Evolutionary conservation across 1,140 invertebrate genomes (phyloP).

Genomic region (Drosophila mojavensis): DNA sequence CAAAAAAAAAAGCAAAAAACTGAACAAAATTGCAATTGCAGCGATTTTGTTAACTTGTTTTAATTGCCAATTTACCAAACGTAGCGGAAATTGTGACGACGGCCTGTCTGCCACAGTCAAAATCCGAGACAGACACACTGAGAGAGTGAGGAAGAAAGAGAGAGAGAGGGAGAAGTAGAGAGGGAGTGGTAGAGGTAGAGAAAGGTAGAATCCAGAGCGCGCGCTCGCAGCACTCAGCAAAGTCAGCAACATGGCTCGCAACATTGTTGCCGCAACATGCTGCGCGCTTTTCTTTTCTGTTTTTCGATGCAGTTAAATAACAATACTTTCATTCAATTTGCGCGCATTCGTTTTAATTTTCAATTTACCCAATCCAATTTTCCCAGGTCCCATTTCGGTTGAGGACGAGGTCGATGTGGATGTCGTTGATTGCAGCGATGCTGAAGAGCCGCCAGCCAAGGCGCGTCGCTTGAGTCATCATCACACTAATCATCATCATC

Average conservation of each 20-base stretch:
- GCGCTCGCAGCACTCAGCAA: neutral
- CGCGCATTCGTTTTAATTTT: neutral
- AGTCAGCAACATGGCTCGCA: constrained; percentile 8
- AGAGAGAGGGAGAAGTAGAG: no score
- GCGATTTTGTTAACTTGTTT: constrained; percentile 24
- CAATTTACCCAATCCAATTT: constrained; percentile 21
- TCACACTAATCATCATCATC: constrained; percentile 58
- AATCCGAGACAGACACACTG: neutral
- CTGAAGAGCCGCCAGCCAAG: constrained; percentile 78
- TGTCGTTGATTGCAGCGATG: constrained; percentile 86
- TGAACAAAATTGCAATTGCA: constrained; percentile 53
- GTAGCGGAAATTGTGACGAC: constrained; percentile 68
- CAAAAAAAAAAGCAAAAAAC: constrained; percentile 6
- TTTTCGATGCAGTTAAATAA: neutral
- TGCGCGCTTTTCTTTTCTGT: constrained; percentile 15
- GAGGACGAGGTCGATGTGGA: constrained; percentile 85
- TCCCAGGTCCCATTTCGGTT: constrained; percentile 83
- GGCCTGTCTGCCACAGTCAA: constrained; percentile 49
- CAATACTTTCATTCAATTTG: constrained; percentile 26
- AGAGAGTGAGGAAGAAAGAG: constrained; percentile 20
- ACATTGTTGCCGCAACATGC: constrained; percentile 36
- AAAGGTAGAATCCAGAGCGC: neutral
- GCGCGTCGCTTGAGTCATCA: constrained; percentile 73
- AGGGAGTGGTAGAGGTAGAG: neutral
- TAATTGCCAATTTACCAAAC: constrained; percentile 38